These are phyloP conservation scores for Hystrix brachyura DNA, from an alignment of 2,113 vertebrate genomes.

Conservation along the genomic window DNA sequence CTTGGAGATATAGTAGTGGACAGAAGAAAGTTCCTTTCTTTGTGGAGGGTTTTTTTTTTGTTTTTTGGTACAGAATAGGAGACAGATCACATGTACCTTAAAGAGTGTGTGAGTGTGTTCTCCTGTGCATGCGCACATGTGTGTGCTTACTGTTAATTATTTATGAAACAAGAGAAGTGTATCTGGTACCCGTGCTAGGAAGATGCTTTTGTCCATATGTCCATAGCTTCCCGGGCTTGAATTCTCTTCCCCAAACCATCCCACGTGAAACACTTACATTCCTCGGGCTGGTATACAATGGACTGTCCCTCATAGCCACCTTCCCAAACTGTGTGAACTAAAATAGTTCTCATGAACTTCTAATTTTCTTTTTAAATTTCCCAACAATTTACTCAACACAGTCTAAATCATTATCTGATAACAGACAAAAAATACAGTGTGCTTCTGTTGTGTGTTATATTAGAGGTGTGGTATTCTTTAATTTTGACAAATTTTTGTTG, in stretches of 20 bases:
- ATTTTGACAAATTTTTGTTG: constrained; percentile 2
- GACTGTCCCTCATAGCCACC: too few relatives aligned
- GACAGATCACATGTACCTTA: neutral
- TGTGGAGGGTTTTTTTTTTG: neutral
- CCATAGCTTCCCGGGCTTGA: neutral
- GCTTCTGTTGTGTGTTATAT: neutral
- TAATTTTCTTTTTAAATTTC: neutral
- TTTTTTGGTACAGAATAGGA: neutral
- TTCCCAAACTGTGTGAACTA: neutral
- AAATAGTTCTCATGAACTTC: neutral
- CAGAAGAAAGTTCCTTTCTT: neutral
- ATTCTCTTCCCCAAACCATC: rapidly evolving
- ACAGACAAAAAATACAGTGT: neutral
- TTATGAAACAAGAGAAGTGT: neutral
- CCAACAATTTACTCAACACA: neutral
- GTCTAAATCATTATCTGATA: neutral
- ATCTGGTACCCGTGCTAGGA: too few relatives aligned
- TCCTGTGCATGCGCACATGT: neutral
- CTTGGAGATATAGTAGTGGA: neutral
- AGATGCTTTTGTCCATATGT: too few relatives aligned
- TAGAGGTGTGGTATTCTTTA: neutral
- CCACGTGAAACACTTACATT: rapidly evolving
- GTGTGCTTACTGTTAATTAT: neutral
- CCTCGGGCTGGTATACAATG: neutral
- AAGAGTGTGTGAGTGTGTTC: neutral